phyloP scores from a whole-genome alignment of 2,888 invertebrate genomes.

The Drosophila phalerata region DNA sequence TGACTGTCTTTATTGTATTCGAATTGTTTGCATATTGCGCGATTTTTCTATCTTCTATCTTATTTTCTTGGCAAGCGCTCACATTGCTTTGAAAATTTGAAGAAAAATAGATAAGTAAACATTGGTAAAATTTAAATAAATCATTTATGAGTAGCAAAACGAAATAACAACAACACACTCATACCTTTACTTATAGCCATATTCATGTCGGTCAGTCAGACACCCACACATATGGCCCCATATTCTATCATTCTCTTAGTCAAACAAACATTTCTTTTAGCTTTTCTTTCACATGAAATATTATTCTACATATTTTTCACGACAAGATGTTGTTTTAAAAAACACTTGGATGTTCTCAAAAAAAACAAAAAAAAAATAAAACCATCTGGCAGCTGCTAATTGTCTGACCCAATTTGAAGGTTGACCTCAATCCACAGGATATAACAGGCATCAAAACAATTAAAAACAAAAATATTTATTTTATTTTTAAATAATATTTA shows the following conservation, averaged over 20 bases:
- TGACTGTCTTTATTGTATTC: constrained; percentile 20
- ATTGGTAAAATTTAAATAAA: constrained; percentile 68
- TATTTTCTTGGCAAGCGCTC: constrained; percentile 73
- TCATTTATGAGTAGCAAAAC: constrained; percentile 54
- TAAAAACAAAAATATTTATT: neutral
- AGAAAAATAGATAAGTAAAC: constrained; percentile 78
- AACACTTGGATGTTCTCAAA: constrained; percentile 34
- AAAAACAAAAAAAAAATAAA: too few relatives aligned
- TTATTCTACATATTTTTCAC: constrained; percentile 45
- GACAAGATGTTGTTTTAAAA: constrained; percentile 49
- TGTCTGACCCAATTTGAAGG: constrained; percentile 50
- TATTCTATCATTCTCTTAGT: neutral
- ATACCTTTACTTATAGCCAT: neutral
- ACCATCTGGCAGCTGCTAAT: constrained; percentile 46
- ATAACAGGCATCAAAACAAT: neutral
- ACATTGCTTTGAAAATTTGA: constrained; percentile 51
- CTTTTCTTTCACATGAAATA: constrained; percentile 34
- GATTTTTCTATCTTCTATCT: constrained; percentile 31
- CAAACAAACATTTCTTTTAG: constrained; percentile 60
- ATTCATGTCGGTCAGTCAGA: constrained; percentile 31
- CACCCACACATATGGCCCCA: constrained; percentile 31
- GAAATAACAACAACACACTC: neutral
- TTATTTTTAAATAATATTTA: too few relatives aligned
- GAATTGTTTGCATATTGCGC: constrained; percentile 68
- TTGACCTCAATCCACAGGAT: constrained; percentile 21